Evolutionary conservation across 2,797 vertebrate genomes (phyloP).

Genomic region (Calcarius lapponicus): DNA sequence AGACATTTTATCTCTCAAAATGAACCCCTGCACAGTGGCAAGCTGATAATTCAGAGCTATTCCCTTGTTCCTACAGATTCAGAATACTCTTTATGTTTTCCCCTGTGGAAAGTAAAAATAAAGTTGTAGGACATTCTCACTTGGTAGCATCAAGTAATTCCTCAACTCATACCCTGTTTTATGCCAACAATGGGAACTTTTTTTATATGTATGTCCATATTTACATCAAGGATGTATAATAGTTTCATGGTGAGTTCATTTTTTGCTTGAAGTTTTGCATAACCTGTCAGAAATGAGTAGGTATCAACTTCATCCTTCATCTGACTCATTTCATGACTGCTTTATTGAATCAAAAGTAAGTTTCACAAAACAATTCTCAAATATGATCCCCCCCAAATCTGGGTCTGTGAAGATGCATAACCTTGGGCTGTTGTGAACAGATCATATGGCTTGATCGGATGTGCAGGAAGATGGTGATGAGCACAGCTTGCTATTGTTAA

Average conservation of each 20-base stretch:
- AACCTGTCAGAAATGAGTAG: neutral
- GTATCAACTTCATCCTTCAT: neutral
- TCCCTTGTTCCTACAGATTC: neutral
- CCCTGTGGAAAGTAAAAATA: neutral
- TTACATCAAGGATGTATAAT: neutral
- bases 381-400: neutral
- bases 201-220: neutral
- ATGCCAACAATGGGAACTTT: neutral
- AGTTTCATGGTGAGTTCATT: neutral
- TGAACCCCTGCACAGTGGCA: neutral
- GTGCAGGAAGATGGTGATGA: neutral
- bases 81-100: neutral
- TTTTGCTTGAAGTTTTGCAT: neutral
- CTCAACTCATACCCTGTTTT: neutral
- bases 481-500: slow-evolving; percentile 14
- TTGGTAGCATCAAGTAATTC: neutral
- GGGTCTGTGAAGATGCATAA: neutral
- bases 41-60: neutral
- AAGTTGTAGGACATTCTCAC: neutral
- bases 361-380: neutral
- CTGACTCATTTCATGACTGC: neutral
- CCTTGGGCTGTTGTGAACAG: neutral
- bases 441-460: neutral
- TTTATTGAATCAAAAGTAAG: neutral
- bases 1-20: neutral